Evolutionary conservation across 1,140 invertebrate genomes (phyloP).

Genomic region (Panonychus citri): DNA sequence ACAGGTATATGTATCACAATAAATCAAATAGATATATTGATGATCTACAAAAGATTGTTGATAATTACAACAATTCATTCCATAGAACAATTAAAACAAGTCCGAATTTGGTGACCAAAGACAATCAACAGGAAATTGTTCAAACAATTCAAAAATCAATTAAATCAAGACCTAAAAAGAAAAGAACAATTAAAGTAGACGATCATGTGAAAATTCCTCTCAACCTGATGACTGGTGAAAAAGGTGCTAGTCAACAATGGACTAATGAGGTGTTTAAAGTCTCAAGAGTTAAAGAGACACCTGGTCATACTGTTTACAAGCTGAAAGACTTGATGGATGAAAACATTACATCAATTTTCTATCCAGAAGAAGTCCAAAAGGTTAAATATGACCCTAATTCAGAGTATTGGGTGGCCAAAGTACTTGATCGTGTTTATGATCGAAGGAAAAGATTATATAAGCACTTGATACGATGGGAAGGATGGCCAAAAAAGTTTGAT

Average conservation of each 20-base stretch:
- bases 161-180: no score
- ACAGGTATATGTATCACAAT: constrained; percentile 22
- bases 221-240: neutral
- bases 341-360: neutral
- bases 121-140: neutral
- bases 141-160: no score
- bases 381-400: neutral
- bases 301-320: neutral
- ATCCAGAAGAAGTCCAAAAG: neutral
- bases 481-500: neutral
- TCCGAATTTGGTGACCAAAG: neutral
- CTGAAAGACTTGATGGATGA: neutral
- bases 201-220: no score
- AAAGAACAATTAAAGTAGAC: no score
- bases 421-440: neutral
- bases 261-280: neutral
- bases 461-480: neutral
- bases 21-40: constrained; percentile 23
- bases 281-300: neutral
- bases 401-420: neutral
- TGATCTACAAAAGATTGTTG: constrained; percentile 20
- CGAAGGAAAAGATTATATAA: neutral
- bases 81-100: constrained; percentile 23
- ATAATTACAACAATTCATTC: constrained; percentile 23
- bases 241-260: neutral